Percentiles rank a stretch among this genome's conserved stretches.
phyloP scores from a whole-genome alignment of 2,888 invertebrate species.

The Harmothoe impar region DNA sequence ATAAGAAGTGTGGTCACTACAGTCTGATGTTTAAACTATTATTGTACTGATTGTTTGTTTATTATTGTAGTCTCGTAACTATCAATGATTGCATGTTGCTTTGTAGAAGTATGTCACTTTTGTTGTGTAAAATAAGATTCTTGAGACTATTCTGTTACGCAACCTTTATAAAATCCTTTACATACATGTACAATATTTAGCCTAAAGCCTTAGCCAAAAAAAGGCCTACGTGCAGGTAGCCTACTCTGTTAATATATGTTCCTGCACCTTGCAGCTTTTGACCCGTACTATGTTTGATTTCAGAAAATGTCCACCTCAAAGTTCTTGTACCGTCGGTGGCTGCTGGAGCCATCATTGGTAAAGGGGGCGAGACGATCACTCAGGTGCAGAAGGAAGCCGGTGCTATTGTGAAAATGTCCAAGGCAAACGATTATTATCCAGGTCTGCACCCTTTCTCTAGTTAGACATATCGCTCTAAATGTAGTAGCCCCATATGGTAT shows the following conservation, averaged over 20 bases:
- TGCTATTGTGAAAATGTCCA: slow-evolving; percentile 99
- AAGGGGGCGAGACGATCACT: slow-evolving; percentile 99
- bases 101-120: not conserved
- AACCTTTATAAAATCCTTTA: too few relatives aligned
- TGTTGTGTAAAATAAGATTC: not conserved
- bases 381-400: slow-evolving; percentile 98
- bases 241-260: not conserved
- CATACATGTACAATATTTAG: too few relatives aligned
- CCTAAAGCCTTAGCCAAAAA: too few relatives aligned
- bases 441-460: slow-evolving; percentile 87
- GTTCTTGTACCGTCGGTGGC: slow-evolving; percentile 95
- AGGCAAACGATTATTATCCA: slow-evolving; percentile 99
- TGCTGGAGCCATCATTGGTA: slow-evolving; percentile 99
- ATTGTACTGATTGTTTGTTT: too few relatives aligned
- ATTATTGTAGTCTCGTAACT: too few relatives aligned
- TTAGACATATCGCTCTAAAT: too few relatives aligned
- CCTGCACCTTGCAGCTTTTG: not conserved
- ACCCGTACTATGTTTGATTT: slow-evolving; percentile 36
- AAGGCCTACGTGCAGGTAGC: too few relatives aligned
- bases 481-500: too few relatives aligned
- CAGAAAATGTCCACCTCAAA: slow-evolving; percentile 91
- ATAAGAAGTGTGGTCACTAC: not conserved
- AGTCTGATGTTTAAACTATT: not conserved
- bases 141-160: too few relatives aligned
- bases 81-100: not conserved